Evolutionary conservation across 1,140 invertebrate species (phyloP).

Genomic region (Liolophura sinensis): DNA sequence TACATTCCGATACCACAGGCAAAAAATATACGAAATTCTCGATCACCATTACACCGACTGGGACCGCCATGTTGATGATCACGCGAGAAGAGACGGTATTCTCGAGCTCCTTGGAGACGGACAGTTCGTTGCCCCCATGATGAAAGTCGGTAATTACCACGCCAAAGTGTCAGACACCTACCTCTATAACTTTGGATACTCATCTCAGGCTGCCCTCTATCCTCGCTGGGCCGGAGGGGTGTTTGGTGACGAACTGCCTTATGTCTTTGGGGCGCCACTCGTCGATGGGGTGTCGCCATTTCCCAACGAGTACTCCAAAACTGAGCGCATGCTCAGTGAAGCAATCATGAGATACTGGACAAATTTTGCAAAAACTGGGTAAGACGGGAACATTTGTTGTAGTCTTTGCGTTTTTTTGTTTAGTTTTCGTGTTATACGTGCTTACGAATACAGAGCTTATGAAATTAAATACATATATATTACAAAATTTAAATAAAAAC

Average conservation of each 20-base stretch:
- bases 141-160: slow-evolving; percentile 90
- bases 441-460: too few species aligned
- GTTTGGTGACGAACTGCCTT: slow-evolving; percentile 90
- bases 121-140: slow-evolving; percentile 84
- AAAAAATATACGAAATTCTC: slow-evolving; percentile 95
- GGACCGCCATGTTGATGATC: slow-evolving; percentile 49
- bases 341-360: slow-evolving; percentile 92
- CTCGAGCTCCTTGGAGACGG: slow-evolving; percentile 90
- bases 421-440: slow-evolving; percentile 14
- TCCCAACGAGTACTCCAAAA: slow-evolving; percentile 84
- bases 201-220: slow-evolving; percentile 88
- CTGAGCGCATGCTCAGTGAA: slow-evolving; percentile 86
- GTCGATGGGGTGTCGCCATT: slow-evolving; percentile 77
- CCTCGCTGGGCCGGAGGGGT: slow-evolving; percentile 72
- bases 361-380: slow-evolving; percentile 99
- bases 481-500: too few species aligned
- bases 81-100: slow-evolving; percentile 87
- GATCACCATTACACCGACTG: slow-evolving; percentile 84
- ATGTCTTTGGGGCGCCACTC: slow-evolving; percentile 90
- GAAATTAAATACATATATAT: too few species aligned
- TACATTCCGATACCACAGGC: slow-evolving; percentile 86
- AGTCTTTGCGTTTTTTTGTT: slow-evolving; percentile 6
- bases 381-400: slow-evolving; percentile 57
- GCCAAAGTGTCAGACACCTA: slow-evolving; percentile 62
- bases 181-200: slow-evolving; percentile 67